Conservation (phyloP, 2,113 vertebrate genomes). For the Mirounga angustirostris region DNA sequence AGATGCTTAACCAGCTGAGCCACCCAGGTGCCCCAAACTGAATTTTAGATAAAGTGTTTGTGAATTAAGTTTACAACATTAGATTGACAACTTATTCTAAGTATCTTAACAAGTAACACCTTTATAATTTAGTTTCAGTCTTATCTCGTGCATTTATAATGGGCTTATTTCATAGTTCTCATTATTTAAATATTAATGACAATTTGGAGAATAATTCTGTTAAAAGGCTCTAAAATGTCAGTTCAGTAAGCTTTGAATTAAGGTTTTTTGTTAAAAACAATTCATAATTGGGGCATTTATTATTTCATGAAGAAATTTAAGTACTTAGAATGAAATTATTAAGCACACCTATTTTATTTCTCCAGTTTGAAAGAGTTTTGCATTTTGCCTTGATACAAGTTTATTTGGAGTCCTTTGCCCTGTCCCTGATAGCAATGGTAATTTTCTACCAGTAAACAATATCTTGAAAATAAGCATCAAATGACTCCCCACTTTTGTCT, state of each 20-base stretch:
- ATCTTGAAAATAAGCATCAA: neutral
- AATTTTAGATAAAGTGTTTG: conserved; percentile 32
- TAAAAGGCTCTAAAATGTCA: conserved; percentile 1
- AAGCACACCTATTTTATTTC: neutral
- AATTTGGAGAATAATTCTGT: neutral
- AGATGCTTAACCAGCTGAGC: neutral
- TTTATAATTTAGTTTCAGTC: neutral
- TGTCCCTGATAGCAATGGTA: neutral
- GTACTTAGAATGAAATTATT: neutral
- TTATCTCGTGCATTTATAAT: neutral
- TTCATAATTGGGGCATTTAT: neutral
- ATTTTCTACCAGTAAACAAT: neutral
- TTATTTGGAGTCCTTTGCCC: neutral
- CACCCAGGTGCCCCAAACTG: neutral
- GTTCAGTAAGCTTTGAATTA: neutral
- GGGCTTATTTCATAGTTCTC: neutral
- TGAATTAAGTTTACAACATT: conserved; percentile 9
- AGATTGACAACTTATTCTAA: neutral
- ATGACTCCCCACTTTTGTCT: neutral
- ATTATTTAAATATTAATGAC: conserved; percentile 35
- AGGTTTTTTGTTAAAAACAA: neutral
- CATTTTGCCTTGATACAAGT: neutral
- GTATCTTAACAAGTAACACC: neutral
- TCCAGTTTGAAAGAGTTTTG: neutral
- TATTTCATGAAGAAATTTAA: conserved; percentile 43